Evolutionary conservation across 2,113 vertebrate genomes (phyloP), one percentile per base, ranked within the genome.

Genomic region (Isichthys henryi): DNA sequence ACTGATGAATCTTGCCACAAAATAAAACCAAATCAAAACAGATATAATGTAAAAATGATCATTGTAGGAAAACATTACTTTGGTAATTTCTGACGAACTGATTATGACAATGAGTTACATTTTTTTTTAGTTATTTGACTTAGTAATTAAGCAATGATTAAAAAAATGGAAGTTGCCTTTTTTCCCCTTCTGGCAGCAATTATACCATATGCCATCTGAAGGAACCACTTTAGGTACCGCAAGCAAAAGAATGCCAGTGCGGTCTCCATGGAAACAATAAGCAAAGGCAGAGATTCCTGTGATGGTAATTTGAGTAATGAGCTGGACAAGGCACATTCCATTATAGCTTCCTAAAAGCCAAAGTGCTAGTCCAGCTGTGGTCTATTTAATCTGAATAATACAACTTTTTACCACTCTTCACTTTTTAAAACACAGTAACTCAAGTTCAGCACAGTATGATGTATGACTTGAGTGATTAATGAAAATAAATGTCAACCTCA

Each of bases 241-340:
- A 77, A 35, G 31, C 70, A 19, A 80, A 35, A 19, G 74, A 80
- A 43, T 80, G 35, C 74, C 74, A 39, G 15, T 19, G 35, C 6
- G 6, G 74, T 80, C 11, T 80, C 74, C 74, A 80, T 80, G 74
- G 74, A 39, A 80, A 80, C 74, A 80, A 43, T 80, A 80, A 80
- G 74, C 74, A 80, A 43, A 80, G 74, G 74, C 35, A 80, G 74
- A 43, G 31, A 80, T 80, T 39, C 74, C 15, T 80, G 74, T 80
- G 74, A 80, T 80, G 74, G 74, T 43, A 80, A 80, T 80, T 80
- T 35, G 74, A 80, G 74, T 80, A 80, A 80, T 80, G 74, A 80
- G 74, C 74, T 80, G 74, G 74, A 80, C 35, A 39, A 43, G 35
- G 74, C 31, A 80, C 74, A 80, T 80, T 80, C 35, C 35, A 43